Conservation (phyloP, 2,797 vertebrate genomes). For the Megalops cyprinoides region DNA sequence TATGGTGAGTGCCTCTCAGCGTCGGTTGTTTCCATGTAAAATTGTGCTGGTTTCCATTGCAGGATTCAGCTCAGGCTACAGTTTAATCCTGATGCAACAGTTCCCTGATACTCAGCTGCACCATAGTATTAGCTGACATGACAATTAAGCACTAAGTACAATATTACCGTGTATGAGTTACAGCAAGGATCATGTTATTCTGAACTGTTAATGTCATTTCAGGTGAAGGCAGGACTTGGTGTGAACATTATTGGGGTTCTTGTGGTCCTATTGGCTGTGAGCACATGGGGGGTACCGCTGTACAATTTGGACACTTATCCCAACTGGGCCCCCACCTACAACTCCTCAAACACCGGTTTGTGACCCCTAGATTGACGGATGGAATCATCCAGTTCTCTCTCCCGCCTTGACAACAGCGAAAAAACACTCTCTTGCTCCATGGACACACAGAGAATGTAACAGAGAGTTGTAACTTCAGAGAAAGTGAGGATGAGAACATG, state of each 20-base stretch:
- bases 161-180: too few species aligned
- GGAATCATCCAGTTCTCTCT: constrained; percentile 4
- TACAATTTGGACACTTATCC: constrained; percentile 83
- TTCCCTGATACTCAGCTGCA: neutral
- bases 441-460: neutral
- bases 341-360: constrained; percentile 60
- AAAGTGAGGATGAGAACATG: neutral
- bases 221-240: constrained; percentile 92
- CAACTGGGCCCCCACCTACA: constrained; percentile 73
- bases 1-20: constrained; percentile 79
- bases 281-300: constrained; percentile 83
- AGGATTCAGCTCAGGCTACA: neutral
- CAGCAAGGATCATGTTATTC: too few species aligned
- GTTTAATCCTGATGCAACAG: neutral
- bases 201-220: constrained; percentile 35
- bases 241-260: constrained; percentile 85
- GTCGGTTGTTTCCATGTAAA: neutral
- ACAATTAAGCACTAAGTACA: too few species aligned
- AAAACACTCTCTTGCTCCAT: neutral
- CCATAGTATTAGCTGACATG: neutral
- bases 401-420: neutral
- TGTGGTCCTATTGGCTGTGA: constrained; percentile 80
- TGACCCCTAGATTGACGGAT: constrained; percentile 54
- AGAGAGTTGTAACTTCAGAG: neutral
- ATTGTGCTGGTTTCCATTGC: neutral